Percentiles rank a stretch among this genome's conserved stretches.
phyloP scores from a whole-genome alignment of 2,888 invertebrate genomes.

The Tridacna gigas region DNA sequence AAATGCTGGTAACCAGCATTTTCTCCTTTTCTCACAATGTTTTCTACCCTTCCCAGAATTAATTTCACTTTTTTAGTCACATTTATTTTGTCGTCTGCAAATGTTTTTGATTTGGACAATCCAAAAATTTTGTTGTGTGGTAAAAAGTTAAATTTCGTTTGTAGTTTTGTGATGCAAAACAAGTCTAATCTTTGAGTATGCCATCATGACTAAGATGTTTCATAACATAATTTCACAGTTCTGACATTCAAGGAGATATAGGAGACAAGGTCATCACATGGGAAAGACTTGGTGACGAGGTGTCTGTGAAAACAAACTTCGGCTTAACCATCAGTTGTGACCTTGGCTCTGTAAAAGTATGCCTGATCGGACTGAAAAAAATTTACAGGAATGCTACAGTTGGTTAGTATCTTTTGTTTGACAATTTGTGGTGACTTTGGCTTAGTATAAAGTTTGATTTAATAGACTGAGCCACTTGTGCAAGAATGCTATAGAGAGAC shows the following conservation, averaged over 20 bases:
- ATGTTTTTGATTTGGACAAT: no score
- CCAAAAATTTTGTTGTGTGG: no score
- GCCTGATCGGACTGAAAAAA: constrained; percentile 8
- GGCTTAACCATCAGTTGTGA: constrained; percentile 29
- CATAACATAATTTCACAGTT: neutral
- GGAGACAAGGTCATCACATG: constrained; percentile 1
- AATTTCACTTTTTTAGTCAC: no score
- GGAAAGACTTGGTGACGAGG: neutral
- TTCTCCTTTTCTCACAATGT: no score
- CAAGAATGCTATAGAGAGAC: neutral
- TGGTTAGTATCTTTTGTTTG: constrained; percentile 17
- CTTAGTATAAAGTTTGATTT: no score
- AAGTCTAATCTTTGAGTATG: neutral
- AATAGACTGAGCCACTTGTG: neutral
- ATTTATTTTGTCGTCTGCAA: no score
- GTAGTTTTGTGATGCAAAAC: neutral
- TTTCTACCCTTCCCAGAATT: no score
- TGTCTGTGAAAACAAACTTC: constrained; percentile 24
- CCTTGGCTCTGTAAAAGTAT: constrained; percentile 20
- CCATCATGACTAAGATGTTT: no score
- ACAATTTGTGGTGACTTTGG: no score
- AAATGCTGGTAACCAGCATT: no score
- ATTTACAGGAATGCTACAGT: constrained; percentile 38
- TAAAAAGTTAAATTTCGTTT: no score
- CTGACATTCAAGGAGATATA: neutral